These are phyloP conservation scores for Chionodraco myersi DNA, from an alignment of 2,113 vertebrate species.

Conservation along the genomic window DNA sequence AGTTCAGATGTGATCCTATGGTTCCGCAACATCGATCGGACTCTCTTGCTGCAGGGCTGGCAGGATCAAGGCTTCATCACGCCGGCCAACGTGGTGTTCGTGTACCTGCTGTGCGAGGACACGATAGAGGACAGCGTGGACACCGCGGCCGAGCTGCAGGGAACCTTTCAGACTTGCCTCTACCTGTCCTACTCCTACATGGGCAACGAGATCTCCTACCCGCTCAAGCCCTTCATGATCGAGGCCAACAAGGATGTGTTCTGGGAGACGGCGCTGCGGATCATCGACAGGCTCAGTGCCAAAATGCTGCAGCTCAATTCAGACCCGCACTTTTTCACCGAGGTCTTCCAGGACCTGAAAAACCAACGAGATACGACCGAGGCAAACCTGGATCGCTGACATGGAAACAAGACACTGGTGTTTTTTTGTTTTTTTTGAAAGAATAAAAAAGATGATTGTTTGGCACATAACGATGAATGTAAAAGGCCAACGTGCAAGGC, in stretches of 20 bases:
- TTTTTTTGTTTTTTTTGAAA: not conserved
- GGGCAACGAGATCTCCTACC: constrained; percentile 99
- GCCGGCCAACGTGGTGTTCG: constrained; percentile 95
- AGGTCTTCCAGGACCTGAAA: constrained; percentile 98
- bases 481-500: constrained; percentile 34
- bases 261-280: constrained; percentile 93
- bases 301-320: constrained; percentile 97
- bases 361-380: constrained; percentile 89
- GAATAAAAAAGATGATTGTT: constrained; percentile 30
- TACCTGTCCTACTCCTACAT: constrained; percentile 98
- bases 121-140: constrained; percentile 88
- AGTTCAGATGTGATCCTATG: constrained; percentile 92
- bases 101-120: constrained; percentile 95
- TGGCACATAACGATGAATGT: constrained; percentile 47
- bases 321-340: constrained; percentile 97
- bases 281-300: constrained; percentile 93
- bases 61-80: constrained; percentile 98
- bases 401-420: not conserved
- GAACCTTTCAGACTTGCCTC: constrained; percentile 95
- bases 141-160: constrained; percentile 90
- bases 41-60: constrained; percentile 96
- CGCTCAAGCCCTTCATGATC: constrained; percentile 96
- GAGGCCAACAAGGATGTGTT: constrained; percentile 94
- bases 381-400: constrained; percentile 90
- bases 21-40: constrained; percentile 97